Evolutionary conservation across 1,140 invertebrate species (phyloP).

Genomic region (Ruditapes philippinarum): DNA sequence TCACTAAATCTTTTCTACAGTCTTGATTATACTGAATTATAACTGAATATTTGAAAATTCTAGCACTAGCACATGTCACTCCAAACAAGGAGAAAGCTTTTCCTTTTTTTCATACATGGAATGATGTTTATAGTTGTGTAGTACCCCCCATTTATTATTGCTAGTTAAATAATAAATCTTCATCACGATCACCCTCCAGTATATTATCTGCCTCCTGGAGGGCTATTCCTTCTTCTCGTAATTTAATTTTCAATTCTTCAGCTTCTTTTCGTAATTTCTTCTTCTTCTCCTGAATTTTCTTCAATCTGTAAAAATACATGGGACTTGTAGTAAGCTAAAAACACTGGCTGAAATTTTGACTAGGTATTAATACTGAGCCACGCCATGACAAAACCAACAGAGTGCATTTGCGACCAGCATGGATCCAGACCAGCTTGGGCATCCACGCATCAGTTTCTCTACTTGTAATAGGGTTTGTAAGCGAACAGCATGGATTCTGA

Average conservation of each 20-base stretch:
- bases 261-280: slow-evolving; percentile 86
- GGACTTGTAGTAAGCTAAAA: too few relatives aligned
- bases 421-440: too few relatives aligned
- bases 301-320: slow-evolving; percentile 89
- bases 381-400: too few relatives aligned
- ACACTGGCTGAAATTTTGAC: too few relatives aligned
- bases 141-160: background rate
- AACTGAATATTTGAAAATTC: background rate
- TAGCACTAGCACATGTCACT: too few relatives aligned
- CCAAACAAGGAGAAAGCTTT: background rate
- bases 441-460: too few relatives aligned
- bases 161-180: slow-evolving; percentile 94
- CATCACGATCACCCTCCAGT: slow-evolving; percentile 95
- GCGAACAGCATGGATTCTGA: too few relatives aligned
- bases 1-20: background rate
- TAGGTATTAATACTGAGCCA: too few relatives aligned
- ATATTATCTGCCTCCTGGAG: slow-evolving; percentile 89
- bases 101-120: background rate
- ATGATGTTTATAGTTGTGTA: background rate
- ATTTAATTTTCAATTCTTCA: slow-evolving; percentile 80
- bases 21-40: background rate
- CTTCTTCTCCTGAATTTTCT: slow-evolving; percentile 97
- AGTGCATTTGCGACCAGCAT: too few relatives aligned
- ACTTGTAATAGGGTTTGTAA: too few relatives aligned
- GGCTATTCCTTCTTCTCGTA: slow-evolving; percentile 87